These are phyloP conservation scores for Polyommatus iphigenia DNA, from an alignment of 2,888 invertebrate genomes.

Conservation along the genomic window DNA sequence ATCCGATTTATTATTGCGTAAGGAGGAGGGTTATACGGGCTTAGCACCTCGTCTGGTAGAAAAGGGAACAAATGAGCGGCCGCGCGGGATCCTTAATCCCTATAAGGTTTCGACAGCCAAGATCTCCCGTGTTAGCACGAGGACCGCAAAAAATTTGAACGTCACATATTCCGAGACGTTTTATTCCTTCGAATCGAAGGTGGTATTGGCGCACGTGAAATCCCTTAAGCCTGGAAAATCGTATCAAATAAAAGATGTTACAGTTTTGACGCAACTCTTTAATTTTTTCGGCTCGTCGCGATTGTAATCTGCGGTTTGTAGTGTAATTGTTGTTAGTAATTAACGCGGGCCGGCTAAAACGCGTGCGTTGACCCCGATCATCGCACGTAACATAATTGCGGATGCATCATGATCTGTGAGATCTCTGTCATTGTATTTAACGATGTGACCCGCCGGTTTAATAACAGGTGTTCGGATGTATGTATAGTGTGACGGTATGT, in stretches of 20 bases:
- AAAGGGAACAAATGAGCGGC: conserved; percentile 66
- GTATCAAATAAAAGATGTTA: conserved; percentile 57
- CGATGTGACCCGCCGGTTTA: conserved; percentile 72
- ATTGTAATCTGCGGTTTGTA: conserved; percentile 34
- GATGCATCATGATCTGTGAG: conserved; percentile 66
- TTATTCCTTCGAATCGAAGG: conserved; percentile 34
- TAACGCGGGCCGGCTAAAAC: conserved; percentile 38
- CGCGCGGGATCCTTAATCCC: conserved; percentile 60
- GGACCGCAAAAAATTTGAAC: conserved; percentile 28
- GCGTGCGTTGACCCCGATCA: conserved; percentile 37
- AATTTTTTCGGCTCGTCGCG: conserved; percentile 43
- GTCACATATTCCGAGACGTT: conserved; percentile 16
- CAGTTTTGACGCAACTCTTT: conserved; percentile 51
- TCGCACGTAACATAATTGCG: conserved; percentile 60
- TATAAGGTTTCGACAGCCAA: conserved; percentile 49
- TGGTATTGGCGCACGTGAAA: conserved; percentile 55
- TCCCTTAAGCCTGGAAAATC: conserved; percentile 66
- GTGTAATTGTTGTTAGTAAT: conserved; percentile 46
- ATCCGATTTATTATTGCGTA: conserved; percentile 58
- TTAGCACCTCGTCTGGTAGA: conserved; percentile 66
- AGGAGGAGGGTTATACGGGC: conserved; percentile 50
- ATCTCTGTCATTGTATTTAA: conserved; percentile 75
- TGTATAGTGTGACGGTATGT: conserved; percentile 74
- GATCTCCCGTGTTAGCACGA: conserved; percentile 24
- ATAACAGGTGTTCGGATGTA: conserved; percentile 79